phyloP scores from a whole-genome alignment of 2,888 invertebrate species.

The Torymus tubicola region DNA sequence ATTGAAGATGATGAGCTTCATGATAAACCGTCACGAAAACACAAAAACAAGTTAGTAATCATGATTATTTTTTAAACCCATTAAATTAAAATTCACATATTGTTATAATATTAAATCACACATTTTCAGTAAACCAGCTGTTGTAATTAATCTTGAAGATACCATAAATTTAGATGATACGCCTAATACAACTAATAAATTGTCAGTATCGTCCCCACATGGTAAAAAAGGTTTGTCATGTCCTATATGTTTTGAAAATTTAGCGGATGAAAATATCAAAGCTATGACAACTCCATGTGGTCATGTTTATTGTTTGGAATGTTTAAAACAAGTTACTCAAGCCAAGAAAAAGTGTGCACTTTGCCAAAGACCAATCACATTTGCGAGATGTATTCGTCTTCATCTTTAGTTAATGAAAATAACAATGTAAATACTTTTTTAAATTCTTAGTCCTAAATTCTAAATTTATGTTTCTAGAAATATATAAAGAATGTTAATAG shows the following conservation, averaged over 20 bases:
- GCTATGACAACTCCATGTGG: conserved; percentile 69
- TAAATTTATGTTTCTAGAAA: too few species aligned
- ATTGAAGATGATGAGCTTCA: not conserved
- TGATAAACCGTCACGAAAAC: not conserved
- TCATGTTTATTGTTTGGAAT: conserved; percentile 67
- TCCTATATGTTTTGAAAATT: conserved; percentile 67
- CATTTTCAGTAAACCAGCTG: conserved; percentile 25
- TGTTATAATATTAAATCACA: not conserved
- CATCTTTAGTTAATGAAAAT: conserved; percentile 61
- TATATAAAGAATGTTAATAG: too few species aligned
- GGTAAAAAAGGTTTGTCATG: conserved; percentile 59
- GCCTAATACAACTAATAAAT: not conserved
- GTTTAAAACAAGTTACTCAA: conserved; percentile 60
- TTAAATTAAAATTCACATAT: not conserved
- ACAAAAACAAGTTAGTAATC: conserved; percentile 20
- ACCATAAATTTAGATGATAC: conserved; percentile 59
- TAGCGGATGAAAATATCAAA: conserved; percentile 60
- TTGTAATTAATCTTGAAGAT: conserved; percentile 47
- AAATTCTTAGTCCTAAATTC: too few species aligned
- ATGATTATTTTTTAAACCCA: not conserved
- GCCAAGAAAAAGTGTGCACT: conserved; percentile 65
- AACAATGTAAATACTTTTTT: too few species aligned
- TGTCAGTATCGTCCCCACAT: not conserved
- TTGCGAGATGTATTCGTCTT: conserved; percentile 64
- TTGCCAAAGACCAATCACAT: conserved; percentile 62